Evolutionary conservation across 2,888 invertebrate genomes (phyloP), one percentile per base, ranked within the genome.

Genomic region (Artemia sinica): DNA sequence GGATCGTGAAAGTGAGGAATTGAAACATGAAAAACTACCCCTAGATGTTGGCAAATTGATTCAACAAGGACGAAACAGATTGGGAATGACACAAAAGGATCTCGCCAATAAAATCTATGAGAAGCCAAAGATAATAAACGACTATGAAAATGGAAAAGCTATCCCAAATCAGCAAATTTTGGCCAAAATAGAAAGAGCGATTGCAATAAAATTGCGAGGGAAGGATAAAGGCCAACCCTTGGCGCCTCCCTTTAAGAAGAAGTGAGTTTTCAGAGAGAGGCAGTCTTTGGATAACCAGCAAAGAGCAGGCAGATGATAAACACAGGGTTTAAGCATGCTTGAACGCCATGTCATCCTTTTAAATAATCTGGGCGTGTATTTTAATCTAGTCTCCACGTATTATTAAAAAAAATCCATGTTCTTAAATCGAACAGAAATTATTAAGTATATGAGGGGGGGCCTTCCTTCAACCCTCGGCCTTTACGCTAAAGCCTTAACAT

Each of bases 1-100:
- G 74, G 97, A 98, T 78, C 85, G 93, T 74, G 98, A 99, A 82
- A 97, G 96, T 72, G 98, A 98, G 79, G 96, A 97, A 82, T 81
- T 99, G 74, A 90, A 90, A 75, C 97, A 97, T 80, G 92, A 94
- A 72, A 89, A 84, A 73, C 84, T 92, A 70, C 83, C 91, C 28
- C 79, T 91, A 71, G 91, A 92, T 78, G 85, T 97, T 72, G 93
- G 94, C 28, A 89, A 91, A 80, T 81, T 94, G 63, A 97, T 98
- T 75, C 94, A 95, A 81, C 94, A 97, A 81, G 95, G 90, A 58
- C 85, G 98, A 68, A 41, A 41, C 41, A 6, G 41, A 41, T 41
- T 41, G 41, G 41, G 41, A 41, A 41, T 41, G 41, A 41, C 92
- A 94, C 77, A 81, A 86, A 50, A 97, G 96, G 81, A 89, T 73